Evolutionary conservation across 64 coral and sea anemone genomes (phyloP).

Genomic region (Acropora yongei): DNA sequence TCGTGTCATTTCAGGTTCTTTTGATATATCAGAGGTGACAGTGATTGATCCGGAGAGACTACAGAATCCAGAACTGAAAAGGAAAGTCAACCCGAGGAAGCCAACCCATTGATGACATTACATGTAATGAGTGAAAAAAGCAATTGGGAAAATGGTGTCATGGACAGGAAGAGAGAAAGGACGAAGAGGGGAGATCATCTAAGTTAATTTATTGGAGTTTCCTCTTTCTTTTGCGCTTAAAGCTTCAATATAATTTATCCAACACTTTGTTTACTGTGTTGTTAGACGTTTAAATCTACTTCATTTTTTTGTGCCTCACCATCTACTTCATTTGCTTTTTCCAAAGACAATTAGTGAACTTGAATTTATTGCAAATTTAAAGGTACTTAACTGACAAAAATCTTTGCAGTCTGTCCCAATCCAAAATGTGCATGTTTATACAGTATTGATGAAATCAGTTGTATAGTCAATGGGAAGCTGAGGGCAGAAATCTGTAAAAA

Average conservation of each 20-base stretch:
- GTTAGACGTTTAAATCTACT: background rate
- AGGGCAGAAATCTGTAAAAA: too few relatives aligned
- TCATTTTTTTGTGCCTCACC: background rate
- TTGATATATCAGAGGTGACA: too few relatives aligned
- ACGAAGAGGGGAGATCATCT: background rate
- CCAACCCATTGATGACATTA: too few relatives aligned
- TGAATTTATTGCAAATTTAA: background rate
- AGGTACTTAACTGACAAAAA: background rate
- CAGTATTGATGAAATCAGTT: background rate
- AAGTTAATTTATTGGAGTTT: background rate
- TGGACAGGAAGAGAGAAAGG: background rate
- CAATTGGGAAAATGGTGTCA: too few relatives aligned
- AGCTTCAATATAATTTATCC: background rate
- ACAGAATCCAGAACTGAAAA: too few relatives aligned
- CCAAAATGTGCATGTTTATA: background rate
- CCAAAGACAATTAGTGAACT: background rate
- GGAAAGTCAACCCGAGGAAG: too few relatives aligned
- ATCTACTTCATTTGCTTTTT: background rate
- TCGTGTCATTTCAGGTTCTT: too few relatives aligned
- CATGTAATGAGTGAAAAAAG: too few relatives aligned
- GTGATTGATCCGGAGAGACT: too few relatives aligned
- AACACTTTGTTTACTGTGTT: background rate
- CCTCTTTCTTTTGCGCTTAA: background rate
- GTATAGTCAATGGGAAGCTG: background rate
- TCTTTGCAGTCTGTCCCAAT: conserved; percentile 1